Conservation (phyloP, 2,888 invertebrate species). For the Autographa gamma region DNA sequence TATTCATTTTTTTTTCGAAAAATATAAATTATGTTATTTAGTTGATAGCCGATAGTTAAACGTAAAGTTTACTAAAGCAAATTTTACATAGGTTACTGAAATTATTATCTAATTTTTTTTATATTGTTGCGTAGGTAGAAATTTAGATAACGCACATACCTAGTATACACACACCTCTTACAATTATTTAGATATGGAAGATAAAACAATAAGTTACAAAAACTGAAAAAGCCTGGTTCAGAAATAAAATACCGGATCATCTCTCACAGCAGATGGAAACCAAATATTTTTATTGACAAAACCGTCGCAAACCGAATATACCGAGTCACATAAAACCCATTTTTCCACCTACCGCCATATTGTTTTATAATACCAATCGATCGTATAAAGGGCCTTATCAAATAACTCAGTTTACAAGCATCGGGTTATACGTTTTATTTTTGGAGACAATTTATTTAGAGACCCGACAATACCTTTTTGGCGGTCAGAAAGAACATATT, state of each 20-base stretch:
- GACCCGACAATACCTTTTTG: slow-evolving; percentile 9
- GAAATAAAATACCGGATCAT: neutral
- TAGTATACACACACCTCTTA: too few species aligned
- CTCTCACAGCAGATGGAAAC: neutral
- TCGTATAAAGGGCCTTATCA: slow-evolving; percentile 27
- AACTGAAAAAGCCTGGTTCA: neutral
- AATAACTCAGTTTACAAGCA: slow-evolving; percentile 21
- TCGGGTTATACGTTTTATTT: slow-evolving; percentile 17
- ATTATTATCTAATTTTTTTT: too few species aligned
- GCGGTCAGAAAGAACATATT: slow-evolving; percentile 19
- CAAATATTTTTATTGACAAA: neutral
- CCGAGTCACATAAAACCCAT: slow-evolving; percentile 12
- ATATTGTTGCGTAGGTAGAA: too few species aligned
- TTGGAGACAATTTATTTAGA: slow-evolving; percentile 16
- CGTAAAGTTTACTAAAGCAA: too few species aligned
- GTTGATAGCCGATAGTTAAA: too few species aligned
- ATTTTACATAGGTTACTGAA: too few species aligned
- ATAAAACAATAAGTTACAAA: neutral
- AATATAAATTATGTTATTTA: too few species aligned
- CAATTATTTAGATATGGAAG: too few species aligned
- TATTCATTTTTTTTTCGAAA: too few species aligned
- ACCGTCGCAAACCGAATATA: neutral
- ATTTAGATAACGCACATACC: too few species aligned
- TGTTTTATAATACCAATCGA: slow-evolving; percentile 33
- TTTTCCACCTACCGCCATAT: slow-evolving; percentile 18